Percentiles rank a stretch among this genome's conserved stretches.
Conservation (phyloP, 2,113 vertebrate species). For the Ursus arctos region DNA sequence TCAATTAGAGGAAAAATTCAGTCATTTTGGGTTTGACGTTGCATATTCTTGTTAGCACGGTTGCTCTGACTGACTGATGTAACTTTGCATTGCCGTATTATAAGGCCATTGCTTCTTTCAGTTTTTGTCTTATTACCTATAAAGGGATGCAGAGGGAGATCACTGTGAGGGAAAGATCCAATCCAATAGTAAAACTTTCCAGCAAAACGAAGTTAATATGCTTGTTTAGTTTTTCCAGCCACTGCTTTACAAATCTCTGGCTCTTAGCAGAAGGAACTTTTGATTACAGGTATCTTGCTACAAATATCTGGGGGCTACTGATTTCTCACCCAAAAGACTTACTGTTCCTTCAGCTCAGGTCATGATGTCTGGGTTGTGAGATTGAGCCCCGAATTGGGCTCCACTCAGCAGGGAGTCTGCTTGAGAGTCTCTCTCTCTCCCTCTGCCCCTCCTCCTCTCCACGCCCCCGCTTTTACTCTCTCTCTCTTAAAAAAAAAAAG, state of each 20-base stretch:
- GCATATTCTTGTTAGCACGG: not conserved
- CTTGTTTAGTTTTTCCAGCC: not conserved
- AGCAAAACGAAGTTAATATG: not conserved
- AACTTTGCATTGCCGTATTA: not conserved
- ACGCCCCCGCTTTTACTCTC: not conserved
- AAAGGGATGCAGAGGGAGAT: not conserved
- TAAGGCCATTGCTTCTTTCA: not conserved
- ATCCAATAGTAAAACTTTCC: not conserved
- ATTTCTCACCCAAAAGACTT: not conserved
- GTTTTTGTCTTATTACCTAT: not conserved
- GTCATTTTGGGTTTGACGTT: not conserved
- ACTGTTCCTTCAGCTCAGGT: not conserved
- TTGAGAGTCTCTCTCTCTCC: not conserved
- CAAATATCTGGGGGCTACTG: not conserved
- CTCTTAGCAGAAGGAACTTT: not conserved
- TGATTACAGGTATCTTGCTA: not conserved
- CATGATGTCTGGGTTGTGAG: not conserved
- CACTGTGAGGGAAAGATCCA: not conserved
- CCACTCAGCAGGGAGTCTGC: not conserved
- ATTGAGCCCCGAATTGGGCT: not conserved
- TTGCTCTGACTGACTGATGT: not conserved
- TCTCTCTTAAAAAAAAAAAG: not conserved
- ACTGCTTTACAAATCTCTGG: not conserved
- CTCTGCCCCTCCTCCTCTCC: not conserved
- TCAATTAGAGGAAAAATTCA: not conserved